Percentiles rank a stretch among this genome's conserved stretches.
Evolutionary conservation across 64 coral and sea anemone genomes (phyloP).

Genomic region (Astreopora myriophthalma): DNA sequence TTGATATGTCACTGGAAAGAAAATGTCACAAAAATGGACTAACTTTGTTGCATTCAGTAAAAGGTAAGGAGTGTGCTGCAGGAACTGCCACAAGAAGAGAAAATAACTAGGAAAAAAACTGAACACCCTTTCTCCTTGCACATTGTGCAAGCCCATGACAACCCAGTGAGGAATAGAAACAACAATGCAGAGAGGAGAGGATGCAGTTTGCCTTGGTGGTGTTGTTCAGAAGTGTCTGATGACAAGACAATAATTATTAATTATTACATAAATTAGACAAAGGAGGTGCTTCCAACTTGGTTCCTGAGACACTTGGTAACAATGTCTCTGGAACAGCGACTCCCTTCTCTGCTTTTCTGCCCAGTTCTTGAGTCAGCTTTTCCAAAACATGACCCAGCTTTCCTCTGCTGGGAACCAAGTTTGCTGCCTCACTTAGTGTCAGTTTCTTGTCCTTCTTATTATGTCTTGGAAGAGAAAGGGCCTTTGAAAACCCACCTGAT

Average conservation of each 20-base stretch:
- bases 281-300: constrained; percentile 71
- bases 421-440: constrained; percentile 83
- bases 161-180: no score
- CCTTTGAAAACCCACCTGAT: constrained; percentile 42
- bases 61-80: background rate
- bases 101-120: no score
- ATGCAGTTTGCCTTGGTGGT: no score
- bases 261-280: constrained; percentile 13
- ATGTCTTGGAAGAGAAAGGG: constrained; percentile 52
- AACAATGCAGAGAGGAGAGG: no score
- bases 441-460: constrained; percentile 77
- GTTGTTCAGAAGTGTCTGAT: background rate
- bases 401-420: constrained; percentile 59
- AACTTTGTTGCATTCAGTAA: background rate
- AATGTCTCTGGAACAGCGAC: constrained; percentile 58
- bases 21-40: background rate
- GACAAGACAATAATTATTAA: background rate
- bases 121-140: no score
- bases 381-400: constrained; percentile 55
- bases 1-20: background rate
- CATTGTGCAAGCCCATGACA: background rate
- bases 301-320: constrained; percentile 82
- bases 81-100: no score
- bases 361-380: constrained; percentile 75
- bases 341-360: constrained; percentile 45